phyloP scores from a whole-genome alignment of 1,140 invertebrate genomes.

The Drosophila asahinai region DNA sequence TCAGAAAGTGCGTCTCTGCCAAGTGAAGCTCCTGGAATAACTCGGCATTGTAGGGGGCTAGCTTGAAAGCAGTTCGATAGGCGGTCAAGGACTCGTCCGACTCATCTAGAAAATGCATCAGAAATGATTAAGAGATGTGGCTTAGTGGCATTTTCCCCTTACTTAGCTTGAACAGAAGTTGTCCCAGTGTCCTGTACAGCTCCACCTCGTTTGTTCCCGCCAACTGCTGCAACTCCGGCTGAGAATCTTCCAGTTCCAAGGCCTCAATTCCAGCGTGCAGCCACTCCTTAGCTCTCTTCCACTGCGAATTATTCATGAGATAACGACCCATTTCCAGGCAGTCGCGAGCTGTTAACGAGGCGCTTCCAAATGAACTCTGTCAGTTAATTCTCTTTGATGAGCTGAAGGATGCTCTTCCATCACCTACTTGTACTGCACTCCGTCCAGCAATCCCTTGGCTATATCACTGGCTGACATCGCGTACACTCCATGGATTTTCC shows the following conservation, averaged over 20 bases:
- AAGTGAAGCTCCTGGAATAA: constrained; percentile 4
- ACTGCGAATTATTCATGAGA: not conserved
- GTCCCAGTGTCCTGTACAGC: not conserved
- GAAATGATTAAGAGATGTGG: not conserved
- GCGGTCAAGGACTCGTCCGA: not conserved
- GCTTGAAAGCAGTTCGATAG: not conserved
- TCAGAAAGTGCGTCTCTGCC: not conserved
- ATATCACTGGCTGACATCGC: not conserved
- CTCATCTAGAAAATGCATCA: not conserved
- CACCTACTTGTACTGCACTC: constrained; percentile 21
- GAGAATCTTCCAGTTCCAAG: fast-evolving
- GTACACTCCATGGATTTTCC: constrained; percentile 1
- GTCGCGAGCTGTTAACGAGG: constrained; percentile 1
- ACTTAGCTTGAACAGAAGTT: not conserved
- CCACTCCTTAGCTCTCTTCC: not conserved
- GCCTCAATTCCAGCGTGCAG: not conserved
- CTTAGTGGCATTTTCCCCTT: not conserved
- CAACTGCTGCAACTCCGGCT: not conserved
- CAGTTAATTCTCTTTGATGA: not conserved
- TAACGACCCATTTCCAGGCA: constrained; percentile 2
- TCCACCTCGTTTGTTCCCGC: not conserved
- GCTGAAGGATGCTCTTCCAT: no score
- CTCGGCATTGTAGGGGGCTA: not conserved
- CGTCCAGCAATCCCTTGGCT: constrained; percentile 9
- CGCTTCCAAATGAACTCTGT: not conserved